Evolutionary conservation across 2,113 vertebrate species (phyloP).

Genomic region (Corythornis madagascariensis): DNA sequence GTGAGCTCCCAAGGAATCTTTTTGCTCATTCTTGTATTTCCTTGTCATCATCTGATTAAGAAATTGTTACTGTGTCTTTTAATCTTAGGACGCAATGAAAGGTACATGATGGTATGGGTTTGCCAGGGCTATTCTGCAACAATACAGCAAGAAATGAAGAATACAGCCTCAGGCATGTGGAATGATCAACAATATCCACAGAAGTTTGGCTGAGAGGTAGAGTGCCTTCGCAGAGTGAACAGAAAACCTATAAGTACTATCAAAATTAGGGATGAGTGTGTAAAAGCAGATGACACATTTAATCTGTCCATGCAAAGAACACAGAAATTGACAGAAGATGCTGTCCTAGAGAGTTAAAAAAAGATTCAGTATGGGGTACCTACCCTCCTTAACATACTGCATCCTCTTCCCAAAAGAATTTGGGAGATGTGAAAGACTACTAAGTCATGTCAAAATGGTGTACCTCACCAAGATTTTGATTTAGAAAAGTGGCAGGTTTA

Average conservation of each 20-base stretch:
- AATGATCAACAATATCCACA: neutral
- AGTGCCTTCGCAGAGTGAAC: neutral
- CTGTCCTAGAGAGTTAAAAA: neutral
- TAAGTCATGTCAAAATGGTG: neutral
- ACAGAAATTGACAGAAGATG: neutral
- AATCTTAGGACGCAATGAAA: neutral
- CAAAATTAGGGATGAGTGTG: neutral
- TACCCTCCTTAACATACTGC: neutral
- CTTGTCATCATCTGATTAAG: neutral
- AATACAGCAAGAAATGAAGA: neutral
- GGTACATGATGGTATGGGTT: neutral
- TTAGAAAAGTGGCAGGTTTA: neutral
- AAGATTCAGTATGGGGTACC: neutral
- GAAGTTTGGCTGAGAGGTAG: neutral
- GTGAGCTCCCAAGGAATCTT: neutral
- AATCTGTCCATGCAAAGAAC: neutral
- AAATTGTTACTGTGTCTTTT: neutral
- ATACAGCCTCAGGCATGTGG: neutral
- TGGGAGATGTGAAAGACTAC: neutral
- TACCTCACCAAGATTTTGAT: neutral
- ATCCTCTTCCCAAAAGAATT: neutral
- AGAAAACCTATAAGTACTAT: neutral
- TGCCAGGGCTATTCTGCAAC: neutral
- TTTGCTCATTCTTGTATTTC: neutral
- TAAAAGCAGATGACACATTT: neutral